A percentile compares a stretch with the other conserved stretches of the same genome.
These are phyloP conservation scores for Ceratina australensis DNA, from an alignment of 1,140 invertebrate genomes.

Conservation along the genomic window DNA sequence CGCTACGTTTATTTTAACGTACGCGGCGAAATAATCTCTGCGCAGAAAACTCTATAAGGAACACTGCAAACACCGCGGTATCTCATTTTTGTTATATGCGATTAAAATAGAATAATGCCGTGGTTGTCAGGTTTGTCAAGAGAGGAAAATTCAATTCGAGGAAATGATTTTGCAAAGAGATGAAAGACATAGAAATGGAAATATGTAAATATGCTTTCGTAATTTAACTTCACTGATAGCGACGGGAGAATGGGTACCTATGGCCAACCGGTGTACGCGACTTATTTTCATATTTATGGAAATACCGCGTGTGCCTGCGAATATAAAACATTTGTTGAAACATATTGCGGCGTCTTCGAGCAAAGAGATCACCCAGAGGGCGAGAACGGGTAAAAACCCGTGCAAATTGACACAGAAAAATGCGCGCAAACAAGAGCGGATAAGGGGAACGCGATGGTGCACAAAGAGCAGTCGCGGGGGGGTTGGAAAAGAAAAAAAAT, in stretches of 20 bases:
- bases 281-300: not conserved
- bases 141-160: too few species aligned
- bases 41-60: too few species aligned
- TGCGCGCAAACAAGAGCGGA: conserved; percentile 19
- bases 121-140: too few species aligned
- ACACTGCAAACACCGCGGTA: too few species aligned
- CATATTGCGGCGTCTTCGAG: conserved; percentile 1
- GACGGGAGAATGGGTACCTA: not conserved
- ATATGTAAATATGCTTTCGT: too few species aligned
- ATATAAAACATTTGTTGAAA: not conserved
- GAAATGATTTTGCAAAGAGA: too few species aligned
- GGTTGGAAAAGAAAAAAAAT: conserved; percentile 1
- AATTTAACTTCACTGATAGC: too few species aligned
- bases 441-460: not conserved
- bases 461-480: conserved; percentile 11
- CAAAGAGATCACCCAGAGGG: not conserved
- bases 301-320: not conserved
- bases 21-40: not conserved
- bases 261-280: not conserved
- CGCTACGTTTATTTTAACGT: not conserved
- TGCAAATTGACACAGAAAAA: conserved; percentile 28
- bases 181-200: too few species aligned
- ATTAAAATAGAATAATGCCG: too few species aligned
- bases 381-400: conserved; percentile 11
- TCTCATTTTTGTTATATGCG: too few species aligned